Evolutionary conservation across 2,888 invertebrate species (phyloP).

Genomic region (Caenorhabditis uteleia): DNA sequence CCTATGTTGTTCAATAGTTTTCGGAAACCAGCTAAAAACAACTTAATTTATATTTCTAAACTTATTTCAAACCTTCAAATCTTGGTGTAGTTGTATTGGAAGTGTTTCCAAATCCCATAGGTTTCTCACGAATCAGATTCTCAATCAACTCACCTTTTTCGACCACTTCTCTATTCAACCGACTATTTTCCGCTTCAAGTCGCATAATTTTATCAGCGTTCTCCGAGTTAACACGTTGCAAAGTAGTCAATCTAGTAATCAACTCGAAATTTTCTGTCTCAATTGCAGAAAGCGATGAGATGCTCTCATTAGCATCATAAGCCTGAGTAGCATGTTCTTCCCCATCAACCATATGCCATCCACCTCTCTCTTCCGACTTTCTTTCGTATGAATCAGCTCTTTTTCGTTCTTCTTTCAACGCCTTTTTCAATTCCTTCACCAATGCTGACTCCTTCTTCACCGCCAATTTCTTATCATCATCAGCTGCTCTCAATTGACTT

Average conservation of each 20-base stretch:
- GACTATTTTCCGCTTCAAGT: slow-evolving; percentile 43
- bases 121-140: slow-evolving; percentile 46
- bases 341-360: slow-evolving; percentile 46
- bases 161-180: slow-evolving; percentile 38
- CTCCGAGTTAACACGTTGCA: slow-evolving; percentile 73
- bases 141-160: slow-evolving; percentile 52
- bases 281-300: slow-evolving; percentile 61
- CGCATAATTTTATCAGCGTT: slow-evolving; percentile 70
- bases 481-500: slow-evolving; percentile 14
- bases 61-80: not conserved
- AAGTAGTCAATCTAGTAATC: slow-evolving; percentile 70
- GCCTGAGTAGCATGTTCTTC: slow-evolving; percentile 29
- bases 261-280: slow-evolving; percentile 72
- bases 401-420: slow-evolving; percentile 48
- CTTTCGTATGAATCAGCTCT: slow-evolving; percentile 48
- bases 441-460: slow-evolving; percentile 46
- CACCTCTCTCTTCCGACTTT: slow-evolving; percentile 41
- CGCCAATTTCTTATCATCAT: slow-evolving; percentile 38
- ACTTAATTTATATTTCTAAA: not conserved
- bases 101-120: slow-evolving; percentile 7
- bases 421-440: slow-evolving; percentile 50
- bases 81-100: not conserved
- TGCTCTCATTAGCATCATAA: slow-evolving; percentile 53
- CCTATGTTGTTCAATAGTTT: slow-evolving; percentile 43
- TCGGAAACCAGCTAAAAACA: slow-evolving; percentile 31